Conservation (phyloP, 2,888 invertebrate species). For the Hypena proboscidalis region DNA sequence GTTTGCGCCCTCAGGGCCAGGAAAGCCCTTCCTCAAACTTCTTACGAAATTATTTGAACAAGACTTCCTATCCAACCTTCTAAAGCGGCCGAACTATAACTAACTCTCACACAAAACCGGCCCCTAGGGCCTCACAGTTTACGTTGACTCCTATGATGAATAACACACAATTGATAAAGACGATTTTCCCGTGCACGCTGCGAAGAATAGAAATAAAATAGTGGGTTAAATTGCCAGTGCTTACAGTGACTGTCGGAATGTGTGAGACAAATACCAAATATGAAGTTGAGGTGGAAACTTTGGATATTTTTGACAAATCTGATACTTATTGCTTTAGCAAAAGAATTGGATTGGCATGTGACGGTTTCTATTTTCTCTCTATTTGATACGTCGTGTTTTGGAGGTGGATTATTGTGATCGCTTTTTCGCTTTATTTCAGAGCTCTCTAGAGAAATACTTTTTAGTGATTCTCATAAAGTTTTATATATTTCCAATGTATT, state of each 20-base stretch:
- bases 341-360: conserved; percentile 2
- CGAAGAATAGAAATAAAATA: conserved; percentile 41
- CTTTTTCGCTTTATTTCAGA: conserved; percentile 1
- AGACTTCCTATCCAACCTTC: conserved; percentile 46
- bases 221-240: conserved; percentile 40
- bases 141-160: conserved; percentile 42
- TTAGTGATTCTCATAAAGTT: not conserved
- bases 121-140: conserved; percentile 47
- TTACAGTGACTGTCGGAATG: conserved; percentile 36
- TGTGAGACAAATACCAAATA: conserved; percentile 43
- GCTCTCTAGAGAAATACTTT: not conserved
- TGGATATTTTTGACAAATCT: conserved; percentile 11
- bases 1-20: conserved; percentile 66
- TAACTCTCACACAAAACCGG: conserved; percentile 53
- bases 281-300: conserved; percentile 23
- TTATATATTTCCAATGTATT: not conserved
- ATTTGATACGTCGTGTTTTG: conserved; percentile 38
- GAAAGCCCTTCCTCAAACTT: conserved; percentile 74
- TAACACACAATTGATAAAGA: conserved; percentile 48
- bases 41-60: conserved; percentile 80
- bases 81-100: conserved; percentile 44
- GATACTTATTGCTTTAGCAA: conserved; percentile 7
- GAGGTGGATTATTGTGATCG: conserved; percentile 27
- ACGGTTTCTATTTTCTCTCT: conserved; percentile 16
- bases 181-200: conserved; percentile 50